phyloP scores from a whole-genome alignment of 1,140 invertebrate genomes.

The Philaenus spumarius region DNA sequence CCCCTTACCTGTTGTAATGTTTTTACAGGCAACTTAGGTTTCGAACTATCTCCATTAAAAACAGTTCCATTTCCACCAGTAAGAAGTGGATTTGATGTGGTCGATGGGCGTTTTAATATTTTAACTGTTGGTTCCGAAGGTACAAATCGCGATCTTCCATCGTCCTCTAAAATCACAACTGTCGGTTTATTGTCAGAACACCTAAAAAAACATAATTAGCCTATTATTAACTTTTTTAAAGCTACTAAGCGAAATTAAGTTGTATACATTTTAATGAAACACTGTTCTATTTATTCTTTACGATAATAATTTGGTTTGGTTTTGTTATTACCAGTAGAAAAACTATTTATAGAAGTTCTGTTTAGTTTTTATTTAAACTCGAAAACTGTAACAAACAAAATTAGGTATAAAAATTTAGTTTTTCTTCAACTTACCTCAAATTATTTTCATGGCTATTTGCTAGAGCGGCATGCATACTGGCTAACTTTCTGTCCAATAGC shows the following conservation, averaged over 20 bases:
- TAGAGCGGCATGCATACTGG: conserved; percentile 4
- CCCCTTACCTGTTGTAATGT: conserved; percentile 6
- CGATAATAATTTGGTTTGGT: not conserved
- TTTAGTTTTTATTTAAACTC: too few species aligned
- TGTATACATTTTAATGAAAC: not conserved
- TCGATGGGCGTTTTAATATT: conserved; percentile 2
- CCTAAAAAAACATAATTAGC: not conserved
- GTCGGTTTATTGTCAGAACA: conserved; percentile 7
- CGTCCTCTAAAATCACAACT: conserved; percentile 4
- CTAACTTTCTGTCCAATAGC: conserved; percentile 4
- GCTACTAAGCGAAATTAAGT: not conserved
- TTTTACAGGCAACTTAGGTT: conserved; percentile 9
- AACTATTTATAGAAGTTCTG: not conserved
- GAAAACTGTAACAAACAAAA: too few species aligned
- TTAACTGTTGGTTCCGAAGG: conserved; percentile 8
- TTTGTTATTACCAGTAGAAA: not conserved
- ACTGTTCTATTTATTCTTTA: not conserved
- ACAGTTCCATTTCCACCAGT: not conserved
- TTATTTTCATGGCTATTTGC: conserved; percentile 1
- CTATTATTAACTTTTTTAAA: not conserved
- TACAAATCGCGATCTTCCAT: not conserved
- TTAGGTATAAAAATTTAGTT: too few species aligned
- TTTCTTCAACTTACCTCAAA: conserved; percentile 1
- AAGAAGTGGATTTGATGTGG: not conserved
- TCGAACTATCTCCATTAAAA: conserved; percentile 4